phyloP scores from a whole-genome alignment of 2,888 invertebrate genomes.

The Caenorhabditis afra region DNA sequence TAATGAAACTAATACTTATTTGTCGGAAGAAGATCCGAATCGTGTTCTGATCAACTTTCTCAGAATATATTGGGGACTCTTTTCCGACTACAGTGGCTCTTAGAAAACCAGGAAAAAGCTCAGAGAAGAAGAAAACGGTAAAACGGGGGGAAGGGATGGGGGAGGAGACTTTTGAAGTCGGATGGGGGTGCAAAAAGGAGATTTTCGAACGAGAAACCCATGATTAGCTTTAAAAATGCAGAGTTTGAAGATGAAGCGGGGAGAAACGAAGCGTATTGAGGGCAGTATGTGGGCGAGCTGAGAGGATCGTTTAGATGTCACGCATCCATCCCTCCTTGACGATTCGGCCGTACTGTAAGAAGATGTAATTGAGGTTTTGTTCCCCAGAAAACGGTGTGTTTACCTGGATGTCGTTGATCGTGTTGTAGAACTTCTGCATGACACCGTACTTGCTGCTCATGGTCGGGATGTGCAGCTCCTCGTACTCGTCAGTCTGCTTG shows the following conservation, averaged over 20 bases:
- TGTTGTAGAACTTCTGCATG: conserved; percentile 86
- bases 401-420: conserved; percentile 89
- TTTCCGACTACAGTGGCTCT: conserved; percentile 17
- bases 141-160: no score
- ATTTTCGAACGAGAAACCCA: conserved; percentile 56
- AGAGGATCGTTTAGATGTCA: conserved; percentile 50
- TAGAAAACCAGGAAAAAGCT: conserved; percentile 11
- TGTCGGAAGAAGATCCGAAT: background rate
- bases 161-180: conserved; percentile 37
- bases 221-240: conserved; percentile 57
- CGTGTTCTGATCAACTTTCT: conserved; percentile 19
- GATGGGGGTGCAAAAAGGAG: conserved; percentile 25
- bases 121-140: conserved; percentile 20
- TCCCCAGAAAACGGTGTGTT: background rate
- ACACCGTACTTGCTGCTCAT: conserved; percentile 86
- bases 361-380: background rate
- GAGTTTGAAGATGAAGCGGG: conserved; percentile 10
- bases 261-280: background rate
- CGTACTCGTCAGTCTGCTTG: conserved; percentile 83
- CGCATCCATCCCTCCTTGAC: conserved; percentile 75
- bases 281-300: background rate
- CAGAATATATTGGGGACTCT: conserved; percentile 11
- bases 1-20: conserved; percentile 35
- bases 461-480: conserved; percentile 82
- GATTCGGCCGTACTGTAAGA: conserved; percentile 75